Base-by-base conservation (phyloP, 2,888 invertebrate genomes). In the Patella ulyssiponensis region DNA sequence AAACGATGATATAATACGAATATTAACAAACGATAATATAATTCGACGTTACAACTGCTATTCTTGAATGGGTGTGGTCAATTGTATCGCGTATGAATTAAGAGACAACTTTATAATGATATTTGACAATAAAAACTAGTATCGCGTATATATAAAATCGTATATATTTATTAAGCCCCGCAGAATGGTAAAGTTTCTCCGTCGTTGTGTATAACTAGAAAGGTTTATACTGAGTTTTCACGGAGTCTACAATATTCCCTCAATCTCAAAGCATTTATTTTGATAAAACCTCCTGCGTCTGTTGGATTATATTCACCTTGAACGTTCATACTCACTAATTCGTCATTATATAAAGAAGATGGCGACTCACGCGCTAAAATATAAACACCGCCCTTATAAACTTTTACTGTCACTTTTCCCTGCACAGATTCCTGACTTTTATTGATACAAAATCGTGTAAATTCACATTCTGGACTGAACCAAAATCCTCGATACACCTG, bases 401-500 rank as follows among this genome's bases (percentile, higher is more conserved):
- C 88, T 88, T 95, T 94, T 0, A 96, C 84, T 2, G 93, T 94
- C 0, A 96, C 96, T 17, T 93, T 93, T 0, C 96, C 96, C 69
- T 93, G 95, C 0, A 96, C 95, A 71, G 92, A 92, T 84, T 94
- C 93, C 91, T 96, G 95, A 0, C 96, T 95, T 73, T 94, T 86
- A 83, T 93, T 93, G 74, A 96, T 93, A 87, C 96, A 96, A 80
- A 93, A 93, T 51, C 94, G 93, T 0, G 94, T 94, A 88, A 94
- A 96, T 76, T 93, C 93, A 14, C 95, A 95, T 92, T 96, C 96
- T 0, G 96, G 96, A 71, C 96, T 95, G 91, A 95, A 96, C 96
- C 96, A 96, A 88, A 96, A 95, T 12, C 96, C 96, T 89, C 95
- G 95, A 90, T 96, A 96, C 14, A 96, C 95, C 90, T 95, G 95